Base-by-base conservation (phyloP, 2,888 invertebrate genomes). In the Acleris literana region DNA sequence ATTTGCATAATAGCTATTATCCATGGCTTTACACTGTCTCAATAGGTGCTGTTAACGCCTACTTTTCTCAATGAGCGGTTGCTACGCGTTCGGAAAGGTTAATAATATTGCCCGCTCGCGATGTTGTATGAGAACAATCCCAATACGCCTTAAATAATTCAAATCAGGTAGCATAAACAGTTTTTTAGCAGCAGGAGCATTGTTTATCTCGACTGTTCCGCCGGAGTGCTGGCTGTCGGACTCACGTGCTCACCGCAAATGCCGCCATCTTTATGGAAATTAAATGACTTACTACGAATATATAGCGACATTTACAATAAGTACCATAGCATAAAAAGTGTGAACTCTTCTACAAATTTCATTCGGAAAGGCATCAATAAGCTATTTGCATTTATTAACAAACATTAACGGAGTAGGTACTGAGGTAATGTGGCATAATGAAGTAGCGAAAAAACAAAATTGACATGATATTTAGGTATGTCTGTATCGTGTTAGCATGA, bases 21-120 rank as follows among this genome's bases (percentile, higher is more conserved):
- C 55, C 51, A 51, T 44, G 44, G 64, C 46, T 65, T 60, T 65
- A 65, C 60, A 61, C 60, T 65, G 65, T 65, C 65, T 65, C 65
- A 65, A 61, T 65, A 65, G 65, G 55, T 58, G 64, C 65, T 65
- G 65, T 65, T 65, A 65, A 65, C 65, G 65, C 65, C 65, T 65
- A 65, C 65, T 65, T 65, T 65, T 65, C 55, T 61, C 60, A 65
- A 65, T 65, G 65, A 61, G 55, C 60, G 44, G 55, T 54, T 65
- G 44, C 18, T 29, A 53, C 48, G 54, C 51, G 65, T 56, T 65
- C 55, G 44, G n/a, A 60, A 56, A 55, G 54, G 59, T 49, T 59
- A 55, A 51, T 39, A 39, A 13, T 65, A 54, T 65, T 56, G 29
- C 48, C 55, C 17, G 46, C 25, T 46, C 7, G 46, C 46, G 20